phyloP scores from a whole-genome alignment of 1,140 invertebrate species.

The Orius laevigatus region DNA sequence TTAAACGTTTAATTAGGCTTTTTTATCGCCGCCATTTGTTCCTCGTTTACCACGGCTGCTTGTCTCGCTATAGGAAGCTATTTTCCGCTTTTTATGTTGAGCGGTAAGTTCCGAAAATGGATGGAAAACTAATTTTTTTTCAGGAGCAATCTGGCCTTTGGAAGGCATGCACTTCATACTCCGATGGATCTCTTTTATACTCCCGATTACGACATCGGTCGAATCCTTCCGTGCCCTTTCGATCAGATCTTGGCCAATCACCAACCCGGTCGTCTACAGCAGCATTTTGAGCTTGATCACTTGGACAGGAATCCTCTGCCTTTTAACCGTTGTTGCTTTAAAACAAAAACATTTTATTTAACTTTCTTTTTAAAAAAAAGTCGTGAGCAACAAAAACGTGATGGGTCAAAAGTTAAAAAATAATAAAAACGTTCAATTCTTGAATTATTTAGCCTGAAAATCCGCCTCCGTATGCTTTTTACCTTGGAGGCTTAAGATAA shows the following conservation, averaged over 20 bases:
- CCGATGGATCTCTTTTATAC: constrained; percentile 21
- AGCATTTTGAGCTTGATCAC: background rate
- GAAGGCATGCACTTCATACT: constrained; percentile 62
- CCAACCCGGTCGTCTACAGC: background rate
- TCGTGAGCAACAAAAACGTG: too few relatives aligned
- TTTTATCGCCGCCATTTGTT: constrained; percentile 31
- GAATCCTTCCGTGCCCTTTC: constrained; percentile 3
- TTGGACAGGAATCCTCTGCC: background rate
- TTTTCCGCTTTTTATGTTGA: constrained; percentile 28
- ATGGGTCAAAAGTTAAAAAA: too few relatives aligned
- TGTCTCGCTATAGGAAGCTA: constrained; percentile 35
- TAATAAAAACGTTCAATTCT: too few relatives aligned
- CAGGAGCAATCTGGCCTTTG: constrained; percentile 71
- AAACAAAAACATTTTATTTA: too few relatives aligned
- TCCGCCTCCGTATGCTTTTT: too few relatives aligned
- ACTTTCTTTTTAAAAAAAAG: too few relatives aligned
- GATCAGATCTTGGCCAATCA: background rate
- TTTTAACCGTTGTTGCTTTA: background rate
- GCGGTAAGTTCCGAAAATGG: background rate
- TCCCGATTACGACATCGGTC: constrained; percentile 1
- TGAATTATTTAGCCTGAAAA: too few relatives aligned
- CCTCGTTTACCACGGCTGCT: constrained; percentile 35
- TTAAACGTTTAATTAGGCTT: constrained; percentile 24
- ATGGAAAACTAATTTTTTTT: constrained; percentile 5
- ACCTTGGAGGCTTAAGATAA: too few relatives aligned